Evolutionary conservation across 2,797 vertebrate genomes (phyloP).

Genomic region (Tauraco hartlaubi): DNA sequence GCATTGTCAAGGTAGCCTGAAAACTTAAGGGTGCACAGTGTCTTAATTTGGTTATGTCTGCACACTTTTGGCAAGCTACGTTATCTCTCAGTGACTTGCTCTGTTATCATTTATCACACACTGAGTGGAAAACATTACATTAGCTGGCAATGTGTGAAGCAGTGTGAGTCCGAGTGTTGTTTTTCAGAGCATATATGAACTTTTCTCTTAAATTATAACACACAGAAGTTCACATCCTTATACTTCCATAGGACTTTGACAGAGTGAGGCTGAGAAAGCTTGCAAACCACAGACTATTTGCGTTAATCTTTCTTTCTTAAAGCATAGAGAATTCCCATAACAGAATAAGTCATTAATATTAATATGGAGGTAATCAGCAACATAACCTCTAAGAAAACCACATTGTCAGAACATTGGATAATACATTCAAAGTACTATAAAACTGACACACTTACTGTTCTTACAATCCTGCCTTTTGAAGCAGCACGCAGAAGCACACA

Average conservation of each 20-base stretch:
- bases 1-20: neutral
- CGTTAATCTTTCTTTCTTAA: neutral
- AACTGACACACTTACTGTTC: neutral
- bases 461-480: neutral
- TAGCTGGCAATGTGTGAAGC: neutral
- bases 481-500: neutral
- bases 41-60: slow-evolving; percentile 54
- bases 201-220: neutral
- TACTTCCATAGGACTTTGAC: neutral
- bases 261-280: neutral
- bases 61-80: slow-evolving; percentile 20
- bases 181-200: neutral
- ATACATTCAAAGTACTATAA: neutral
- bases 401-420: neutral
- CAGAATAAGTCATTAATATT: neutral
- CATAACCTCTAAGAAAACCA: neutral
- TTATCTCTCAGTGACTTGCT: slow-evolving; percentile 17
- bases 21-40: slow-evolving; percentile 19
- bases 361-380: neutral
- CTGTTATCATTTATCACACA: slow-evolving; percentile 14
- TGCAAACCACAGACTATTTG: neutral
- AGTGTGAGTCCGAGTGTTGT: neutral
- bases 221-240: neutral
- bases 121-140: neutral
- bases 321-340: neutral